A percentile compares a stretch with the other conserved stretches of the same genome.
Conservation (phyloP, 1,140 invertebrate species). For the Ruditapes philippinarum region DNA sequence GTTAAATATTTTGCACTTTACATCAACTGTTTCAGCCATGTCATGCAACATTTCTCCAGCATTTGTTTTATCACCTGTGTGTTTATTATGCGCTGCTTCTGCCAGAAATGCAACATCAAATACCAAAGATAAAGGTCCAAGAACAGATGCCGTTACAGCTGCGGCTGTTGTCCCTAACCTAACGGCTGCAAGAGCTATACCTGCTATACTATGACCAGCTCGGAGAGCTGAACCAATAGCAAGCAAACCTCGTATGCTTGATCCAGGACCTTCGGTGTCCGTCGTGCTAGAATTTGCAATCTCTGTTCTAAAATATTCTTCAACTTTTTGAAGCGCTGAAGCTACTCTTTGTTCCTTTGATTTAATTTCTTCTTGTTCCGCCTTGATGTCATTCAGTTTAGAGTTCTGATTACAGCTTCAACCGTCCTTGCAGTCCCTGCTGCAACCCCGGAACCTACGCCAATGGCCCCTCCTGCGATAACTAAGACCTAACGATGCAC, state of each 20-base stretch:
- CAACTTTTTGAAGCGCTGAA: background rate
- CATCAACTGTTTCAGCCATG: background rate
- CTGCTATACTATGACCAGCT: background rate
- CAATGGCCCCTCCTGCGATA: constrained; percentile 28
- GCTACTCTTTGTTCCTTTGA: background rate
- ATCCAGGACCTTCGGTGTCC: background rate
- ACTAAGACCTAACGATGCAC: background rate
- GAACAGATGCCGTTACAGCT: background rate
- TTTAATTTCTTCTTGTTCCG: background rate
- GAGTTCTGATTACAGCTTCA: constrained; percentile 17
- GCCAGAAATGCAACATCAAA: background rate
- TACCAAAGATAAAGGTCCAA: background rate
- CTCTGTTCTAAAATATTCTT: background rate
- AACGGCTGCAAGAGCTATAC: background rate
- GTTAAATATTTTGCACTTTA: constrained; percentile 8
- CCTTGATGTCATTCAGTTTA: background rate
- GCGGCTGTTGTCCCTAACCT: background rate
- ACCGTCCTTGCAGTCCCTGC: background rate
- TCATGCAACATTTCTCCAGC: background rate
- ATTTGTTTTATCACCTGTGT: constrained; percentile 17
- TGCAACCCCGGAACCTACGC: background rate
- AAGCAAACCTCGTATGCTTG: background rate
- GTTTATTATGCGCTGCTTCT: constrained; percentile 7
- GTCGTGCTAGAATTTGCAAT: background rate
- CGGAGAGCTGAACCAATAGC: background rate